phyloP scores from a whole-genome alignment of 2,797 vertebrate species.

The Phalanger gymnotis region DNA sequence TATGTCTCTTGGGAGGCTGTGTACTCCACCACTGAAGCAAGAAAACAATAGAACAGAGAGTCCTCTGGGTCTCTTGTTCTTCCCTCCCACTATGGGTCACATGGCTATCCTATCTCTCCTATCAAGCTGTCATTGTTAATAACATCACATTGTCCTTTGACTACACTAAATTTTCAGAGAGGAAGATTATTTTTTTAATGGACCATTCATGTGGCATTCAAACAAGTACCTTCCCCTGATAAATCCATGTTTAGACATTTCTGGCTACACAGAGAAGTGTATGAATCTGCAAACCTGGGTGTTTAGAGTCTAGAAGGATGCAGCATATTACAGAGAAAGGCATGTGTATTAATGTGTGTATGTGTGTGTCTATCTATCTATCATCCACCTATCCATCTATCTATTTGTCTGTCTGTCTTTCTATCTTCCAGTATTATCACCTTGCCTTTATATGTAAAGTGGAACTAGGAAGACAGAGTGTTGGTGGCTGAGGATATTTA shows the following conservation, averaged over 20 bases:
- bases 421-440: not conserved
- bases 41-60: not conserved
- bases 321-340: not conserved
- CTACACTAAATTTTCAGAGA: not conserved
- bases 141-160: not conserved
- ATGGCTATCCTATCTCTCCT: not conserved
- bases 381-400: no score
- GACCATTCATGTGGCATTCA: not conserved
- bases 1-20: not conserved
- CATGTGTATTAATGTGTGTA: not conserved
- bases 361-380: no score
- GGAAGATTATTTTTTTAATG: not conserved
- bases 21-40: not conserved
- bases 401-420: not conserved
- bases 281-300: not conserved
- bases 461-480: not conserved
- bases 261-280: not conserved
- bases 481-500: not conserved
- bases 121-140: not conserved
- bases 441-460: not conserved
- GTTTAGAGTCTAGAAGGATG: not conserved
- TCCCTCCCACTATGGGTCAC: accelerated
- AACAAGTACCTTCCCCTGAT: not conserved
- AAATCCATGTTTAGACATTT: not conserved
- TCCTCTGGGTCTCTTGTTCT: not conserved